Evolutionary conservation across 2,797 vertebrate genomes (phyloP), one percentile per base, ranked within the genome.

Genomic region (Columba guinea): DNA sequence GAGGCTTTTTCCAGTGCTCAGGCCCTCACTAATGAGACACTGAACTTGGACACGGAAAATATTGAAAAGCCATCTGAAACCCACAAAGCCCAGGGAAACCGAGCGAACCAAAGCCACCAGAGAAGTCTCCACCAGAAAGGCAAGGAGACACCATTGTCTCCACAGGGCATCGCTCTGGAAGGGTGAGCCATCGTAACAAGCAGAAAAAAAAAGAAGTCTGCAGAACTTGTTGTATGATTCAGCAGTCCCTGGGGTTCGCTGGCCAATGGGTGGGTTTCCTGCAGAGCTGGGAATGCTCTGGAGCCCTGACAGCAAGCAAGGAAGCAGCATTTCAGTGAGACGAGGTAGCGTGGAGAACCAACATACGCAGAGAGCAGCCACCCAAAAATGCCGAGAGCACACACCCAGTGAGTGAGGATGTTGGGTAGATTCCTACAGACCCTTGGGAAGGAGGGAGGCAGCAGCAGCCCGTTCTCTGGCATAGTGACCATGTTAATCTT

Each of bases 401-500:
- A 35, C 1, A 14, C 55, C 19, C 15, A 6, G 32, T 0, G 13
- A 83, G 56, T 6, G 37, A 74, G 46, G 79, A 32, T 19, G 77
- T 8, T 30, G 4, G 5, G 9, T 0, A 48, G 77, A 12, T 12
- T 63, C 44, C 86, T 56, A 10, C 18, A 59, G 74, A 35, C 7
- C 7, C 49, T 13, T 30, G 52, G 68, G 11, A 35, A 63, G 77
- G 34, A 52, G 18, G 48, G 11, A 67, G 53, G 35, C 52, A 56
- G 84, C 51, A 63, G 62, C 53, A 60, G 56, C 0, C 46, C 34
- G 41, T 3, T 63, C 69, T 14, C 48, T 9, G 52, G 41, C 44
- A 62, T 18, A 6, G 9, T 5, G 17, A 23, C 27, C 44, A 24
- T 0, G 5, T 11, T 24, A 28, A 10, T 16, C 32, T 0, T 10